These are phyloP conservation scores for Bombus haemorrhoidalis DNA, from an alignment of 1,140 invertebrate species.

Conservation along the genomic window DNA sequence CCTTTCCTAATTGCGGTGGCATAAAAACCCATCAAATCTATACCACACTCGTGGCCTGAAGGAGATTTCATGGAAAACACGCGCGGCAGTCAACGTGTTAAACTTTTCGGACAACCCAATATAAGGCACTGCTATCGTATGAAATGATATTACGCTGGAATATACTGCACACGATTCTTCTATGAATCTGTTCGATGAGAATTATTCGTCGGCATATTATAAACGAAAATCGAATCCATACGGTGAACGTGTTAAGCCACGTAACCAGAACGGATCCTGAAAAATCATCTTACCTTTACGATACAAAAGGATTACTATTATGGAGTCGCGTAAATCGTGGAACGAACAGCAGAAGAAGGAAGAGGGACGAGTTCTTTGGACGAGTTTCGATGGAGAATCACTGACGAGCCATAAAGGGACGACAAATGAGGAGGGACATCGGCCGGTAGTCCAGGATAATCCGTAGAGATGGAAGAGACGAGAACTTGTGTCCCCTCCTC, in stretches of 20 bases:
- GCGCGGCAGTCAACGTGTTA: too few relatives aligned
- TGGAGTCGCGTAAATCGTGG: slow-evolving; percentile 6
- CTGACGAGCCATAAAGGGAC: slow-evolving; percentile 50
- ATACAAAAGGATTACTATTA: slow-evolving; percentile 35
- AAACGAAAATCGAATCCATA: background rate
- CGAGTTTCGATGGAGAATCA: slow-evolving; percentile 44
- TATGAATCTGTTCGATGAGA: too few relatives aligned
- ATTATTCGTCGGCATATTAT: background rate
- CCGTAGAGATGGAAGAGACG: slow-evolving; percentile 35
- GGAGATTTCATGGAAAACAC: too few relatives aligned
- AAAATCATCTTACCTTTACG: slow-evolving; percentile 12
- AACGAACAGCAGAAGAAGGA: background rate
- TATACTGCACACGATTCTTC: too few relatives aligned
- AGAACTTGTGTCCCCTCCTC: background rate
- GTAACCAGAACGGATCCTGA: slow-evolving; percentile 18
- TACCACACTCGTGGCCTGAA: too few relatives aligned
- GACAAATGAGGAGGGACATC: slow-evolving; percentile 53
- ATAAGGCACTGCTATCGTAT: too few relatives aligned
- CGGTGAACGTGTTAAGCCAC: background rate
- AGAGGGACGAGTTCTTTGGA: background rate
- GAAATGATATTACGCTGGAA: too few relatives aligned
- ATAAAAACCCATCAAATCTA: too few relatives aligned
- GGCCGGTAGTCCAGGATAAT: slow-evolving; percentile 49
- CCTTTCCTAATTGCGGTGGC: too few relatives aligned
- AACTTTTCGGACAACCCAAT: too few relatives aligned